Conservation (phyloP, 2,113 vertebrate genomes). For the Datnioides undecimradiatus region DNA sequence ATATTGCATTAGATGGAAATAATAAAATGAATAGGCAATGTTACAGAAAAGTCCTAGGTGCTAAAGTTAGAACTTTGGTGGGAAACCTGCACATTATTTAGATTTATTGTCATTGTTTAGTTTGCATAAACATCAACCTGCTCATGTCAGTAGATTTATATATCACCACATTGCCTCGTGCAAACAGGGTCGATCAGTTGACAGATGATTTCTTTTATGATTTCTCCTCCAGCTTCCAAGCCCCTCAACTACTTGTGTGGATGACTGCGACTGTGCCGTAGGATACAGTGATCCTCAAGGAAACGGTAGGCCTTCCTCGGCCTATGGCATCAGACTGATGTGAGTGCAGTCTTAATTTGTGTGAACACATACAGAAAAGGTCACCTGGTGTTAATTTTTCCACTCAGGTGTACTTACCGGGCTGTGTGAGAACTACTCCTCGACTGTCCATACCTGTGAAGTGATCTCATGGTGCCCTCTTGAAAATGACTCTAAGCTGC, state of each 20-base stretch:
- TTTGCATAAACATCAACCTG: not conserved
- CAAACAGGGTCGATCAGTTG: not conserved
- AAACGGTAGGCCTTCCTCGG: slow-evolving; percentile 51
- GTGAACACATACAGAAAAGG: not conserved
- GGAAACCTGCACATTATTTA: not conserved
- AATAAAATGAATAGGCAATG: too few species aligned
- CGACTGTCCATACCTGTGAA: slow-evolving; percentile 79
- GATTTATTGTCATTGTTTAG: not conserved
- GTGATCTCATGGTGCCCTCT: slow-evolving; percentile 84
- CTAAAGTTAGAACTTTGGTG: too few species aligned
- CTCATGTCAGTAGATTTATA: not conserved
- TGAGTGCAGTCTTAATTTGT: not conserved
- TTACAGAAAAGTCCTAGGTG: too few species aligned
- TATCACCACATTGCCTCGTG: too few species aligned
- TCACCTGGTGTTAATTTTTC: not conserved
- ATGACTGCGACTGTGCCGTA: slow-evolving; percentile 65
- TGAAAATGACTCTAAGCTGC: slow-evolving; percentile 77
- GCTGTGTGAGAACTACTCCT: slow-evolving; percentile 78
- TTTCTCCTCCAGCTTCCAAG: slow-evolving; percentile 59
- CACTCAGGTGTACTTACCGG: slow-evolving; percentile 83
- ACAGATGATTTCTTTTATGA: not conserved
- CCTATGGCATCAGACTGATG: not conserved
- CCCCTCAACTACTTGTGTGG: slow-evolving; percentile 49
- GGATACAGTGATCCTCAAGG: slow-evolving; percentile 52
- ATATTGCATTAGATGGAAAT: too few species aligned